phyloP scores from a whole-genome alignment of 2,888 invertebrate genomes.

The Campoletis raptor region DNA sequence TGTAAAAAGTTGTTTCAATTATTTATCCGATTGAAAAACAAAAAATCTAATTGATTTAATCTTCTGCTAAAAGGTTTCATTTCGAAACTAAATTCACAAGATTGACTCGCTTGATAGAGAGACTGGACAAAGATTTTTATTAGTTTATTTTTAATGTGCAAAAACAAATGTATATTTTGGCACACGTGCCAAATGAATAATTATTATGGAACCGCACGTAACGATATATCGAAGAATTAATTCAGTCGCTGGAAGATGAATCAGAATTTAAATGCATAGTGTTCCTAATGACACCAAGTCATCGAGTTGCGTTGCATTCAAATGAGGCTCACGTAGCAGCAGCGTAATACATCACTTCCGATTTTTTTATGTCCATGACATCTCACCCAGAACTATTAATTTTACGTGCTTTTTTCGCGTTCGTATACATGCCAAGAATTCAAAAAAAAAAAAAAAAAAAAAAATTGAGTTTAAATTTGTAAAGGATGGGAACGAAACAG shows the following conservation, averaged over 20 bases:
- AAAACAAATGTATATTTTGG: background rate
- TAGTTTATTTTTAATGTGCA: background rate
- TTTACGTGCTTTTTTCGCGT: conserved; percentile 5
- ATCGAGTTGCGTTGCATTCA: conserved; percentile 51
- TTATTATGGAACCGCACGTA: conserved; percentile 30
- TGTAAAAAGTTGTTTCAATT: background rate
- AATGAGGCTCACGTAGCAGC: conserved; percentile 49
- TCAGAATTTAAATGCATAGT: conserved; percentile 59
- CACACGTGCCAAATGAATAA: conserved; percentile 22
- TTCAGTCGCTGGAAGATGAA: conserved; percentile 56
- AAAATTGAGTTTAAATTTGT: background rate
- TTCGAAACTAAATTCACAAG: background rate
- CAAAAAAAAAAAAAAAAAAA: conserved; percentile 13
- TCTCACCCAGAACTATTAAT: conserved; percentile 23
- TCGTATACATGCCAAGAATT: background rate
- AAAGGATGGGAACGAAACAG: background rate
- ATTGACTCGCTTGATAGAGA: background rate
- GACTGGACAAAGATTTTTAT: background rate
- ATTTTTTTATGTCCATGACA: conserved; percentile 40
- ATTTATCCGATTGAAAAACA: background rate
- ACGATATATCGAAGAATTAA: conserved; percentile 26
- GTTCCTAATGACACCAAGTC: conserved; percentile 65
- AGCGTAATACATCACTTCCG: conserved; percentile 66
- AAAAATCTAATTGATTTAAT: background rate
- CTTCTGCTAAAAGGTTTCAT: background rate